Conservation (phyloP, 2,113 vertebrate genomes). For the Chiloscyllium plagiosum region DNA sequence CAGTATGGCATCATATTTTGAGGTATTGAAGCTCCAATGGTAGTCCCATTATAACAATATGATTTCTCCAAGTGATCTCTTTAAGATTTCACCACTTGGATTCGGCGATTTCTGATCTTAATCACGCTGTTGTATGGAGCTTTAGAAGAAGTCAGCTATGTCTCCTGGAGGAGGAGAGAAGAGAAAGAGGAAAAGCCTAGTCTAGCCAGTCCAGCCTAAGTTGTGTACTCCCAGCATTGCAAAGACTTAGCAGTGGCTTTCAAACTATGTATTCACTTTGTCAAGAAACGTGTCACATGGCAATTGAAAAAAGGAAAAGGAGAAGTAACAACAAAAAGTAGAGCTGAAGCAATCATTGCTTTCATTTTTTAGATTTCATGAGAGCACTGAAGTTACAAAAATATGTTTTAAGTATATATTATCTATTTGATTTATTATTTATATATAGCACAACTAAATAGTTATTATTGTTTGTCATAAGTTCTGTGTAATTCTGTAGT, state of each 20-base stretch:
- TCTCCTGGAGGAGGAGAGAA: not conserved
- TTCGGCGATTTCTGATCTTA: not conserved
- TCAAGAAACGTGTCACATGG: not conserved
- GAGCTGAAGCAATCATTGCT: not conserved
- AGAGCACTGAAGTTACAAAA: not conserved
- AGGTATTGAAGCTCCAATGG: not conserved
- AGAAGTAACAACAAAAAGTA: not conserved
- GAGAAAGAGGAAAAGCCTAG: not conserved
- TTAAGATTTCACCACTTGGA: not conserved
- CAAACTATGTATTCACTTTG: not conserved
- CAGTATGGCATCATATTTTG: not conserved
- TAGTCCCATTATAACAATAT: not conserved
- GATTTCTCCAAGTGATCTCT: not conserved
- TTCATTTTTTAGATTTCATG: not conserved
- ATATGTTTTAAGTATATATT: not conserved
- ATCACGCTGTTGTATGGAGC: not conserved
- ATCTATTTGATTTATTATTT: too few species aligned
- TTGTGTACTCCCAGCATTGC: not conserved
- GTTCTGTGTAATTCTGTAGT: not conserved
- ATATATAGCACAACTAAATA: too few species aligned
- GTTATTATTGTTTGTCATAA: not conserved
- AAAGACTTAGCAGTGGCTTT: not conserved
- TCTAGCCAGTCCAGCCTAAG: not conserved
- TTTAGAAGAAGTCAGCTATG: not conserved
- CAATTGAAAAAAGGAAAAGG: not conserved